Evolutionary conservation across 2,113 vertebrate genomes (phyloP), one percentile per base, ranked within the genome.

Genomic region (Albula goreensis): DNA sequence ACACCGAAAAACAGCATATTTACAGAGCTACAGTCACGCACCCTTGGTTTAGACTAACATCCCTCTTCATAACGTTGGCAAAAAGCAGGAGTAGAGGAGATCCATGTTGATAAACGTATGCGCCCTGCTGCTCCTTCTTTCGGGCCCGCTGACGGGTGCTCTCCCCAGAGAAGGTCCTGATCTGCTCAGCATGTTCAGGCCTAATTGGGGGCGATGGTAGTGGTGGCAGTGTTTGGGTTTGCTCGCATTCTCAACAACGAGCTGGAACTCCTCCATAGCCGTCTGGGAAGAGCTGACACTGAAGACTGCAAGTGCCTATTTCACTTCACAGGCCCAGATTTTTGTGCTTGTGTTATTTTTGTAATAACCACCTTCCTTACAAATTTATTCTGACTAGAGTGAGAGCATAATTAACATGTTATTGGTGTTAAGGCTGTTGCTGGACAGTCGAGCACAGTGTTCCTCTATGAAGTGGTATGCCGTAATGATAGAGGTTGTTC

Each of bases 51-150:
- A 96, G 95, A 95, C 94, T 96, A 96, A 97, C 93, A 88, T 93
- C 91, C 94, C 83, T 88, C 95, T 96, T 94, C 93, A 94, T 96
- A 95, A 93, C 95, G 93, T 92, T 92, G 96, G 90, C 94, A 93
- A 93, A 94, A 88, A 88, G 80, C 91, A 94, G 89, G 94, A 95
- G 95, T 94, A 87, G 90, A 93, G 91, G 91, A 93, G 90, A 94
- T 92, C 90, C 89, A 89, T 89, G 7, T 87, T 93, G 92, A 96
- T 96, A 92, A 95, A 96, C 95, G 91, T 88, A 85, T 86, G 85
- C 90, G 91, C 95, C 92, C 91, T 85, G 85, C 92, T 93, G 84
- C 86, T 88, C 96, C 88, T 89, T 89, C 93, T 88, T 91, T 91
- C 7, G 78, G 31, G 6, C 78, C 31, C 8, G 31, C 5, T 15